Percentiles rank a stretch among this genome's conserved stretches.
Evolutionary conservation across 2,888 invertebrate species (phyloP).

Genomic region (Athetis lepigone): DNA sequence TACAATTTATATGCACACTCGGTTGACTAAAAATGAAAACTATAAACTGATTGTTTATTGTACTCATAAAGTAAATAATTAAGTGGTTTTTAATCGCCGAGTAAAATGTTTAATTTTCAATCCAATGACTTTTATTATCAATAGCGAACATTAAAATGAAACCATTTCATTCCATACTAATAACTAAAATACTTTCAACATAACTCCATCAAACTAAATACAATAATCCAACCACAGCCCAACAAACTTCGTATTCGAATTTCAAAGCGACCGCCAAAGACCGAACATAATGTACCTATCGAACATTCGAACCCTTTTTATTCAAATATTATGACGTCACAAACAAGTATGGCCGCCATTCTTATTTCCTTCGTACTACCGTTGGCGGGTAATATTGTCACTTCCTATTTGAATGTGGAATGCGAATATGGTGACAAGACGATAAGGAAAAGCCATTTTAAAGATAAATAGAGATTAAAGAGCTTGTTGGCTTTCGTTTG

Average conservation of each 20-base stretch:
- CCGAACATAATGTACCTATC: conserved; percentile 41
- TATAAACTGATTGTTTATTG: background rate
- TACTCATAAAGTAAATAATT: background rate
- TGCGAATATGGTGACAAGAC: conserved; percentile 43
- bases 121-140: background rate
- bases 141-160: background rate
- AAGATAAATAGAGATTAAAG: conserved; percentile 54
- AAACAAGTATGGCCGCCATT: conserved; percentile 64
- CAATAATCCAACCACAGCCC: conserved; percentile 34
- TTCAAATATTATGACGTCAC: conserved; percentile 69
- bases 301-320: conserved; percentile 64
- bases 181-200: conserved; percentile 10
- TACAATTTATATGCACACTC: too few relatives aligned
- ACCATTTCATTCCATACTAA: background rate
- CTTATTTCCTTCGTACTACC: conserved; percentile 57
- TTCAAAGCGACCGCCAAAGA: conserved; percentile 33
- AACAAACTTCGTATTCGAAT: conserved; percentile 38
- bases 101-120: too few relatives aligned
- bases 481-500: conserved; percentile 37
- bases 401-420: conserved; percentile 57
- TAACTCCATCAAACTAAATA: conserved; percentile 7
- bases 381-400: conserved; percentile 55
- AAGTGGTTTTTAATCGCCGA: too few relatives aligned
- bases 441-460: conserved; percentile 50
- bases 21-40: too few relatives aligned